phyloP scores from a whole-genome alignment of 2,888 invertebrate genomes.

The Drepana falcataria region DNA sequence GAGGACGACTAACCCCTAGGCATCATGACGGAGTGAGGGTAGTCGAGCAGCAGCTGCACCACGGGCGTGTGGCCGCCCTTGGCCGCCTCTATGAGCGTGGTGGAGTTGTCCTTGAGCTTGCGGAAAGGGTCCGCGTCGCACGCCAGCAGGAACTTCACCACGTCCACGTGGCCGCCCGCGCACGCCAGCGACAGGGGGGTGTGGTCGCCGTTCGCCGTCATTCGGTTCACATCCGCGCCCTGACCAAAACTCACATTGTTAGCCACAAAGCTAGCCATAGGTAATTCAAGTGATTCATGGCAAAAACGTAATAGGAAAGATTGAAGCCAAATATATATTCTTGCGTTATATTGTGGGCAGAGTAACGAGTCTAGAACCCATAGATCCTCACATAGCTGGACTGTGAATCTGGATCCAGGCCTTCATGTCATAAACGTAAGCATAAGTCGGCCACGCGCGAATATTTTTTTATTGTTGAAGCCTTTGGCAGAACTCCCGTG shows the following conservation, averaged over 20 bases:
- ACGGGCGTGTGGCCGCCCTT: slow-evolving; percentile 98
- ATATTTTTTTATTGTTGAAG: no score
- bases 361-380: no score
- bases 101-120: slow-evolving; percentile 98
- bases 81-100: slow-evolving; percentile 98
- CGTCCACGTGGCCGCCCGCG: slow-evolving; percentile 95
- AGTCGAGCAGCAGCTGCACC: slow-evolving; percentile 96
- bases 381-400: no score
- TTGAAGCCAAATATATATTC: no score
- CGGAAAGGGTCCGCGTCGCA: slow-evolving; percentile 97
- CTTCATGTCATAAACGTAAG: no score
- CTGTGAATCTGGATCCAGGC: no score
- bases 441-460: no score
- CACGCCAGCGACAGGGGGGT: slow-evolving; percentile 97
- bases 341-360: no score
- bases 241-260: slow-evolving; percentile 13
- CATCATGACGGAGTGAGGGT: slow-evolving; percentile 91
- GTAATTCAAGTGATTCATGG: no score
- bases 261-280: no score
- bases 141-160: slow-evolving; percentile 93
- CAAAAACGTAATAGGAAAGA: no score
- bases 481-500: no score
- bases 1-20: slow-evolving; percentile 56
- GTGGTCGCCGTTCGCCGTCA: slow-evolving; percentile 97
- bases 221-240: slow-evolving; percentile 76